These are phyloP conservation scores for Triplophysa rosa DNA, from an alignment of 2,113 vertebrate species.

Conservation along the genomic window DNA sequence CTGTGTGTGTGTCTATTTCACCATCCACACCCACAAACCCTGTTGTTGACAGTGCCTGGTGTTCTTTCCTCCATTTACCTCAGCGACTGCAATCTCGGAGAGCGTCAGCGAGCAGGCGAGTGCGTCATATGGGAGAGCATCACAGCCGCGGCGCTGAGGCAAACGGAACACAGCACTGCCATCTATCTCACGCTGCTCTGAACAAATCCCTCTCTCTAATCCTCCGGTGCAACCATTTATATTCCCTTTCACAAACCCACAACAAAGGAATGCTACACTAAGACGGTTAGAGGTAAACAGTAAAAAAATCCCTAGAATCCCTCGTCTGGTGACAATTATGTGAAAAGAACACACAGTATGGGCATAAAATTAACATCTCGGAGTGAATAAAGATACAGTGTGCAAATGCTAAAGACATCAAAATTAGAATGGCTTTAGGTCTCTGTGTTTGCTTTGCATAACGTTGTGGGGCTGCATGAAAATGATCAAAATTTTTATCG, in stretches of 20 bases:
- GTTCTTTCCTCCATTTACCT: slow-evolving; percentile 35
- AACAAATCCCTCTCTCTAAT: slow-evolving; percentile 35
- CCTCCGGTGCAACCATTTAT: slow-evolving; percentile 29
- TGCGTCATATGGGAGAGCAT: slow-evolving; percentile 49
- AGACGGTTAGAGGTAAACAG: slow-evolving; percentile 17
- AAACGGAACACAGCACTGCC: slow-evolving; percentile 45
- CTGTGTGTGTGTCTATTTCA: slow-evolving; percentile 15
- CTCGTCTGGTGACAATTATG: slow-evolving; percentile 16
- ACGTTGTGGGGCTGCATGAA: no score
- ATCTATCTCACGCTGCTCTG: slow-evolving; percentile 39
- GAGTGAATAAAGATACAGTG: not conserved
- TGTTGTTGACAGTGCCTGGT: slow-evolving; percentile 26
- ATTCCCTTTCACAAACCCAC: slow-evolving; percentile 28
- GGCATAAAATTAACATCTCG: not conserved
- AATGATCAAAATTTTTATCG: no score
- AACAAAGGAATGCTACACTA: slow-evolving; percentile 33
- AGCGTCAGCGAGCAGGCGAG: slow-evolving; percentile 11
- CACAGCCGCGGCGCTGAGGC: slow-evolving; percentile 25
- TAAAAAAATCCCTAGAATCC: slow-evolving; percentile 34
- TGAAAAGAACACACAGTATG: not conserved
- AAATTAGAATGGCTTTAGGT: no score
- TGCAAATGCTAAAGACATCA: not conserved
- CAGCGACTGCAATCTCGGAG: slow-evolving; percentile 36
- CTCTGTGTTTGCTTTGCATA: no score
- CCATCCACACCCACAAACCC: slow-evolving; percentile 6